A percentile compares a stretch with the other conserved stretches of the same genome.
Conservation (phyloP, 2,113 vertebrate genomes). For the Nesogale talazaci region DNA sequence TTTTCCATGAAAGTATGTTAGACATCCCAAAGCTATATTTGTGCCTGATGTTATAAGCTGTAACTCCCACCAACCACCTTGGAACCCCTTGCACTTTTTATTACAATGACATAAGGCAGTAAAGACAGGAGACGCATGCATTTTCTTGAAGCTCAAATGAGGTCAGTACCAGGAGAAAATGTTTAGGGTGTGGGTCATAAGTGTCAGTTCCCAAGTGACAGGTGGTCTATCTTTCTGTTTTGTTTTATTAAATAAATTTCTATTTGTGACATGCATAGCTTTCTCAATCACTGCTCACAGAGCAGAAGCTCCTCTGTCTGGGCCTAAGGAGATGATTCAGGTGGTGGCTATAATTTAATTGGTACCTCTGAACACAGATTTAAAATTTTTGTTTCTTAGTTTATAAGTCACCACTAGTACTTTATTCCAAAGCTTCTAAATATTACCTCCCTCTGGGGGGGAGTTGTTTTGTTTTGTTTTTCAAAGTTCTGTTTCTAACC, state of each 20-base stretch:
- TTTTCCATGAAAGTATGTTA: background rate
- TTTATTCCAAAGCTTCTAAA: background rate
- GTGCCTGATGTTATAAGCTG: background rate
- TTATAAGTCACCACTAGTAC: background rate
- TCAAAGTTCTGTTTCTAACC: background rate
- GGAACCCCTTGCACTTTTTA: background rate
- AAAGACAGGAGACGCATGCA: background rate
- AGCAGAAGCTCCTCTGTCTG: accelerated
- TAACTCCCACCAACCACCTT: too few species aligned
- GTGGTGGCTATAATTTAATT: background rate
- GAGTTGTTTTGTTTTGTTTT: background rate
- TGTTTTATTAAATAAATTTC: background rate
- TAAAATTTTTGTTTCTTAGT: background rate
- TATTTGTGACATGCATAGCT: background rate
- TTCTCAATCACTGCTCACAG: background rate
- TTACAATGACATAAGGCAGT: background rate
- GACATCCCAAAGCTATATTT: background rate
- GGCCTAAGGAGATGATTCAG: background rate
- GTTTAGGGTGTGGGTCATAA: background rate
- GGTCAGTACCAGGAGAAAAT: background rate
- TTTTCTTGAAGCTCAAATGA: background rate
- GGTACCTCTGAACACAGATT: background rate
- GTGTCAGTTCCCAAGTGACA: background rate
- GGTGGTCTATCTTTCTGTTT: background rate
- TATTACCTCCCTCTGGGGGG: background rate